phyloP scores from a whole-genome alignment of 2,797 vertebrate genomes.

The Phyllotis vaccarum region DNA sequence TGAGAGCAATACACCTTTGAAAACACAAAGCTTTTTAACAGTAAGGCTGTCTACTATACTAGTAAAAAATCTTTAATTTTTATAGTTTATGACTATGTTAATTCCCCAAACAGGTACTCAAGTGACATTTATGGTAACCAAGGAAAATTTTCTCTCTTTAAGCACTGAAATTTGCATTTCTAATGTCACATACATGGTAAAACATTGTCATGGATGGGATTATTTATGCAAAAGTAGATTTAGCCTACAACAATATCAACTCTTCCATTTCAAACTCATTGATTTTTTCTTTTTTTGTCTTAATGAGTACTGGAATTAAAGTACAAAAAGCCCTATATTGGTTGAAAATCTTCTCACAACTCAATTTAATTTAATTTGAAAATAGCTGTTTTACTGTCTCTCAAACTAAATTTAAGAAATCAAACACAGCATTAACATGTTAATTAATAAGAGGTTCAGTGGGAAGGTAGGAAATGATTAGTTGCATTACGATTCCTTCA shows the following conservation, averaged over 20 bases:
- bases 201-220: constrained; percentile 64
- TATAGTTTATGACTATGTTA: constrained; percentile 72
- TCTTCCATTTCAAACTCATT: constrained; percentile 81
- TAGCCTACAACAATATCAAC: constrained; percentile 83
- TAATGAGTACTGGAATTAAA: constrained; percentile 82
- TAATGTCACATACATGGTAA: constrained; percentile 77
- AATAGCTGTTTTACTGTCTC: constrained; percentile 88
- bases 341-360: constrained; percentile 85
- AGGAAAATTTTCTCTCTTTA: constrained; percentile 71
- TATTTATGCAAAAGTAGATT: constrained; percentile 81
- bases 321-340: constrained; percentile 84
- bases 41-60: constrained; percentile 66
- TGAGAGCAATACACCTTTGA: constrained; percentile 50
- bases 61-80: constrained; percentile 74
- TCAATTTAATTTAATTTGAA: constrained; percentile 87
- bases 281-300: constrained; percentile 81
- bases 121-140: constrained; percentile 64
- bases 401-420: constrained; percentile 87
- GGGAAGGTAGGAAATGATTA: constrained; percentile 85
- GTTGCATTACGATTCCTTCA: constrained; percentile 83
- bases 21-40: constrained; percentile 67
- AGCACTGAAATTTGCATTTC: constrained; percentile 76
- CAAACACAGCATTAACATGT: constrained; percentile 87
- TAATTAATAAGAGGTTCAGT: constrained; percentile 88
- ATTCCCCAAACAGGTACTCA: constrained; percentile 73